These are phyloP conservation scores for Chinchilla lanigera DNA, from an alignment of 2,113 vertebrate genomes.

Conservation along the genomic window DNA sequence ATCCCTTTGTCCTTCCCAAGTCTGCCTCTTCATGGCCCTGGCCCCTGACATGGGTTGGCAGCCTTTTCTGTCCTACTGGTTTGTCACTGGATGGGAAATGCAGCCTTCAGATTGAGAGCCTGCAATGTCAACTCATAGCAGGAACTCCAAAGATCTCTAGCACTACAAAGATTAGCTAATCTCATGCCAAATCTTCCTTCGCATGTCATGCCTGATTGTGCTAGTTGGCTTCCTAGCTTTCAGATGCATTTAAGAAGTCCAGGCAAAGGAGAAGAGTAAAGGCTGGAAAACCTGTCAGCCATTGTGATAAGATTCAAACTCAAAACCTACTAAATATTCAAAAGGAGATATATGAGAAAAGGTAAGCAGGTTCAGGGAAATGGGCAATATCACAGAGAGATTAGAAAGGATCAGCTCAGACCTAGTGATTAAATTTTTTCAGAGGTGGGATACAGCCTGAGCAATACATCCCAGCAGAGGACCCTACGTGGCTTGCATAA, in stretches of 20 bases:
- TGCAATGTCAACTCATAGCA: not conserved
- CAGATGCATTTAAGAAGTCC: not conserved
- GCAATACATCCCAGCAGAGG: not conserved
- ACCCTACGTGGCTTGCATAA: not conserved
- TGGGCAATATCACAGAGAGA: not conserved
- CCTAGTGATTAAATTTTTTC: not conserved
- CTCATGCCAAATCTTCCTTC: not conserved
- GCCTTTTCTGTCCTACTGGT: not conserved
- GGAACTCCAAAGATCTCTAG: not conserved
- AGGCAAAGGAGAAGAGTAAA: not conserved
- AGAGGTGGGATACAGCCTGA: rapidly evolving
- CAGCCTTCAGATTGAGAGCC: not conserved
- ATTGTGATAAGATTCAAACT: not conserved
- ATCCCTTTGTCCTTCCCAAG: not conserved
- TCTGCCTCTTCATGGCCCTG: not conserved
- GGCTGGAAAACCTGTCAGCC: not conserved
- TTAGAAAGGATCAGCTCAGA: not conserved
- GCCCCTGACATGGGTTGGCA: not conserved
- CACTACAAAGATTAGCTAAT: not conserved
- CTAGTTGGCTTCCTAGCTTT: not conserved
- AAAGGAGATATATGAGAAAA: not conserved
- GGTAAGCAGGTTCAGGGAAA: not conserved
- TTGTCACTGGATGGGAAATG: not conserved
- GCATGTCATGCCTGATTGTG: not conserved
- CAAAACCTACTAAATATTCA: not conserved